Evolutionary conservation across 2,888 invertebrate genomes (phyloP).

Genomic region (Taenaris catops): DNA sequence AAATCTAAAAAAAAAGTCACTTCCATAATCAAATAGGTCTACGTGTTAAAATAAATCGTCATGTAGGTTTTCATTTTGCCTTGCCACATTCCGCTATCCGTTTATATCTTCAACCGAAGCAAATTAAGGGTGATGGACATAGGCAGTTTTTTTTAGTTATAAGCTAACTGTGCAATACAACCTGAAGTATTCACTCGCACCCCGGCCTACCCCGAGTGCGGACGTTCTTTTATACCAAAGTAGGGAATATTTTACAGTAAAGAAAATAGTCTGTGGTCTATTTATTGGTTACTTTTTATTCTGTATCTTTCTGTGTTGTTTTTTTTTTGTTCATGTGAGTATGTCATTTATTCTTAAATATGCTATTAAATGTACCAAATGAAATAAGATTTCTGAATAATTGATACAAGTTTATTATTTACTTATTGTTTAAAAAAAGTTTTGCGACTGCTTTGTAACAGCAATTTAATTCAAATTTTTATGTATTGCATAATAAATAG

Average conservation of each 20-base stretch:
- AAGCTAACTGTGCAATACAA: slow-evolving; percentile 36
- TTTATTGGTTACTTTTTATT: slow-evolving; percentile 8
- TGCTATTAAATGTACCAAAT: no score
- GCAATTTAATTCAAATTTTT: no score
- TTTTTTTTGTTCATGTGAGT: slow-evolving; percentile 27
- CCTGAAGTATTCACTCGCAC: slow-evolving; percentile 47
- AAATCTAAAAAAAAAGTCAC: no score
- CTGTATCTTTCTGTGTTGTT: slow-evolving; percentile 26
- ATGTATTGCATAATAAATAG: no score
- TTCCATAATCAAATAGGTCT: slow-evolving; percentile 1
- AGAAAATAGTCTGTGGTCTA: slow-evolving; percentile 13
- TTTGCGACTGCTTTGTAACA: no score
- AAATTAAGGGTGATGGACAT: slow-evolving; percentile 45
- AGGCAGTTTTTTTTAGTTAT: slow-evolving; percentile 34
- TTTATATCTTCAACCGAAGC: slow-evolving; percentile 38
- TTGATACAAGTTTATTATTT: no score
- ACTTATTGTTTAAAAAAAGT: no score
- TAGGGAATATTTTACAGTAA: no score
- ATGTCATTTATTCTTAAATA: no score
- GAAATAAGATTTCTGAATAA: no score
- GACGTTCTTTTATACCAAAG: slow-evolving; percentile 36
- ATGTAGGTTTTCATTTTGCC: slow-evolving; percentile 4
- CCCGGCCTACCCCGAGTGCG: slow-evolving; percentile 39
- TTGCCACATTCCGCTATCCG: slow-evolving; percentile 20
- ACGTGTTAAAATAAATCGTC: slow-evolving; percentile 1